A percentile compares a stretch with the other conserved stretches of the same genome.
These are phyloP conservation scores for Eupithecia abbreviata DNA, from an alignment of 2,888 invertebrate genomes.

Conservation along the genomic window DNA sequence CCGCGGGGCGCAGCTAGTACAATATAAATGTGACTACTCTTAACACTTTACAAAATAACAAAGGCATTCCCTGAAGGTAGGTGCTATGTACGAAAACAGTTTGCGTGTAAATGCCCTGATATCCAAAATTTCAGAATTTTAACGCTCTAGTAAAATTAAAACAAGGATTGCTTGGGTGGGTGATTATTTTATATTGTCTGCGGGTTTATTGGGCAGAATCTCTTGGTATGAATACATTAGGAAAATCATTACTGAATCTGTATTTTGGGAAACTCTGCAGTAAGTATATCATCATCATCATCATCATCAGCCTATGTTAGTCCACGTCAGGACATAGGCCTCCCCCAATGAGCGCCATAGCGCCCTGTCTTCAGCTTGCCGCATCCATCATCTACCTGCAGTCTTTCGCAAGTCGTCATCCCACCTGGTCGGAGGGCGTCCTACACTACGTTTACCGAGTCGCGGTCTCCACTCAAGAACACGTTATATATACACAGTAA, in stretches of 20 bases:
- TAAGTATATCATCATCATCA: too few species aligned
- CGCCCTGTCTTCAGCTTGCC: too few species aligned
- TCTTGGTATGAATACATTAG: slow-evolving; percentile 36
- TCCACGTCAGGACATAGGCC: too few species aligned
- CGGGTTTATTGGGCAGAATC: slow-evolving; percentile 42
- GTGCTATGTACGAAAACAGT: slow-evolving; percentile 42
- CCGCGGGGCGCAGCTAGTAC: background rate
- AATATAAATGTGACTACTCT: background rate
- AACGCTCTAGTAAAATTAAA: slow-evolving; percentile 59
- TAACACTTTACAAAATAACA: background rate
- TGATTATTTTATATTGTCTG: slow-evolving; percentile 58
- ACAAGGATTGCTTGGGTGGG: slow-evolving; percentile 58
- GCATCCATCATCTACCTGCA: too few species aligned
- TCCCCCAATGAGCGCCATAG: too few species aligned
- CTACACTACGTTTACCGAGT: too few species aligned
- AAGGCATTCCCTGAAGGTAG: background rate
- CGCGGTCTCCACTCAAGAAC: too few species aligned
- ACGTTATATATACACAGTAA: too few species aligned
- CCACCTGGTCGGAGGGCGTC: too few species aligned
- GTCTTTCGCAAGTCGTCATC: too few species aligned
- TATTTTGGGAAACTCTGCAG: slow-evolving; percentile 11
- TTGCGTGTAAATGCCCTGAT: slow-evolving; percentile 70
- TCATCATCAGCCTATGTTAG: too few species aligned
- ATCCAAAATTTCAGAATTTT: slow-evolving; percentile 55
- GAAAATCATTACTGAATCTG: slow-evolving; percentile 36